Conservation (phyloP, 2,113 vertebrate species). For the Holacanthus passer region DNA sequence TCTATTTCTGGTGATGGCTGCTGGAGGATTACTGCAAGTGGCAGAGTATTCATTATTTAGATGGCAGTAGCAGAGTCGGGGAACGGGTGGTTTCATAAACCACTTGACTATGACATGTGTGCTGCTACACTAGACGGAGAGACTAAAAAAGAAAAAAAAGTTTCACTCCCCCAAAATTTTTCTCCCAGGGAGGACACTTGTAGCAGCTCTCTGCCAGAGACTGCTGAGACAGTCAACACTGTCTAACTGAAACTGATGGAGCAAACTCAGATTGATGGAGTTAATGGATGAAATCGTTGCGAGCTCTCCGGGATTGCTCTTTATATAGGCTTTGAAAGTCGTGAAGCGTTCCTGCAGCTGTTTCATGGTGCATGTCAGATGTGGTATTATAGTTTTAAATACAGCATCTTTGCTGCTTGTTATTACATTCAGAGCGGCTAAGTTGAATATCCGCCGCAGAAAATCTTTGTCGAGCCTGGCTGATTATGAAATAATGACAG, state of each 20-base stretch:
- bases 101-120: slow-evolving; percentile 80
- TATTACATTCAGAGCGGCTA: slow-evolving; percentile 52
- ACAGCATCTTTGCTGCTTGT: slow-evolving; percentile 57
- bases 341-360: slow-evolving; percentile 54
- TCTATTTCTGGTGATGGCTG: slow-evolving; percentile 80
- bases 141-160: slow-evolving; percentile 43
- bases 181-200: slow-evolving; percentile 63
- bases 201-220: slow-evolving; percentile 62
- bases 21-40: slow-evolving; percentile 70
- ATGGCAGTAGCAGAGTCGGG: slow-evolving; percentile 72
- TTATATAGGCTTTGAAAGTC: slow-evolving; percentile 57
- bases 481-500: slow-evolving; percentile 67
- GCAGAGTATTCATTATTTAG: slow-evolving; percentile 83
- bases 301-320: slow-evolving; percentile 46
- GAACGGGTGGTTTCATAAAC: slow-evolving; percentile 74
- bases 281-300: slow-evolving; percentile 72
- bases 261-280: slow-evolving; percentile 75
- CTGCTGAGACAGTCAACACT: slow-evolving; percentile 57
- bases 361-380: slow-evolving; percentile 74
- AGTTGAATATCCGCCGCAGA: slow-evolving; percentile 38
- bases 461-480: slow-evolving; percentile 56
- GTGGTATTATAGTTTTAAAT: slow-evolving; percentile 72
- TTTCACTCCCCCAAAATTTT: slow-evolving; percentile 52
- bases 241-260: slow-evolving; percentile 76
- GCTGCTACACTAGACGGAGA: slow-evolving; percentile 68